These are phyloP conservation scores for Galerucella pusilla DNA, from an alignment of 2,888 invertebrate genomes.

Conservation along the genomic window DNA sequence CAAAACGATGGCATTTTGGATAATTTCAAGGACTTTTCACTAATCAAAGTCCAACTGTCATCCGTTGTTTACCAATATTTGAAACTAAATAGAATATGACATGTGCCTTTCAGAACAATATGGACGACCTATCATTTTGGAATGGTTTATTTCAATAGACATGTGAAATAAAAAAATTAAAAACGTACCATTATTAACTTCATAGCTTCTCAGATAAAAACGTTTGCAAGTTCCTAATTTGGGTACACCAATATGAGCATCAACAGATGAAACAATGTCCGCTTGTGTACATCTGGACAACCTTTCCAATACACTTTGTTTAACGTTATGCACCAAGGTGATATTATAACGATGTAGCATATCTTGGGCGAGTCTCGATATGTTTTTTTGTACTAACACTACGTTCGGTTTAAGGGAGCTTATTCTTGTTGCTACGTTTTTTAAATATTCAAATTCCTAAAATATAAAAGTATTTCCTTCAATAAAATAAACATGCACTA, in stretches of 20 bases:
- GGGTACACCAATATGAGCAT: slow-evolving; percentile 85
- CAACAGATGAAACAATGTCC: slow-evolving; percentile 86
- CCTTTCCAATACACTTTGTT: slow-evolving; percentile 82
- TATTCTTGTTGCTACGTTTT: slow-evolving; percentile 87
- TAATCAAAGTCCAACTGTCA: too few relatives aligned
- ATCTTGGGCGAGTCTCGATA: slow-evolving; percentile 87
- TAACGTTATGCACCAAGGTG: slow-evolving; percentile 89
- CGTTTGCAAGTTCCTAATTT: slow-evolving; percentile 85
- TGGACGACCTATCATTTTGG: too few relatives aligned
- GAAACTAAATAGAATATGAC: too few relatives aligned
- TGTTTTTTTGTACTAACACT: slow-evolving; percentile 90
- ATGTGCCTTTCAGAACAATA: too few relatives aligned
- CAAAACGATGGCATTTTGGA: too few relatives aligned
- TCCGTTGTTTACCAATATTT: too few relatives aligned
- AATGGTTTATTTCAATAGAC: too few relatives aligned
- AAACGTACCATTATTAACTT: slow-evolving; percentile 64
- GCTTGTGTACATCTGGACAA: slow-evolving; percentile 84
- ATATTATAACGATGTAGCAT: slow-evolving; percentile 82
- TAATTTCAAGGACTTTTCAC: too few relatives aligned
- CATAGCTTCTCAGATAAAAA: slow-evolving; percentile 78
- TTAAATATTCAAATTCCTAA: slow-evolving; percentile 86
- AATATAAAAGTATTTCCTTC: slow-evolving; percentile 30
- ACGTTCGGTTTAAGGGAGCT: slow-evolving; percentile 85
- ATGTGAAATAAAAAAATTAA: not conserved
- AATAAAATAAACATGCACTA: slow-evolving; percentile 10